Percentiles rank a stretch among this genome's conserved stretches.
These are phyloP conservation scores for Tenebrosternarchus preto DNA, from an alignment of 2,113 vertebrate species.

Conservation along the genomic window DNA sequence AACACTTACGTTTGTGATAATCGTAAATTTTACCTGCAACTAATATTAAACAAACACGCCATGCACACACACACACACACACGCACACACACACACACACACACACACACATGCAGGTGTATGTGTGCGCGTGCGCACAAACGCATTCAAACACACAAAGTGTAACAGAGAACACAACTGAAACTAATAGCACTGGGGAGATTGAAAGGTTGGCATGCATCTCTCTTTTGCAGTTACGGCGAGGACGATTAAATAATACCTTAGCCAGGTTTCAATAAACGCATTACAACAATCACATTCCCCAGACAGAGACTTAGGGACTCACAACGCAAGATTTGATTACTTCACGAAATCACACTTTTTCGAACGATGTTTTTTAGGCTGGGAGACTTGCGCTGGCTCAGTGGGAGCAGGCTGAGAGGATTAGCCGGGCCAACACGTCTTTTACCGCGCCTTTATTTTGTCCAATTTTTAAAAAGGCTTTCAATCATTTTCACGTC, in stretches of 20 bases:
- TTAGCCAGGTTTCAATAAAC: slow-evolving; percentile 83
- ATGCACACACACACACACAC: neutral
- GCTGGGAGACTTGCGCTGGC: slow-evolving; percentile 69
- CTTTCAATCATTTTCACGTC: slow-evolving; percentile 52
- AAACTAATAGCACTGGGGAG: slow-evolving; percentile 68
- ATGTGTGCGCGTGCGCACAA: slow-evolving; percentile 13
- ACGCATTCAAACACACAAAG: slow-evolving; percentile 17
- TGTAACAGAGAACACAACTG: slow-evolving; percentile 54
- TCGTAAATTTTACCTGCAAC: slow-evolving; percentile 29
- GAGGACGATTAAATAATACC: slow-evolving; percentile 79
- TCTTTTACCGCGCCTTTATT: slow-evolving; percentile 63
- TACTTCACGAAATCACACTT: slow-evolving; percentile 78
- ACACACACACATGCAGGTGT: slow-evolving; percentile 20
- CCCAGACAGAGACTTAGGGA: slow-evolving; percentile 83
- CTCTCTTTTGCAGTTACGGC: slow-evolving; percentile 77
- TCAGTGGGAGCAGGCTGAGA: slow-evolving; percentile 69
- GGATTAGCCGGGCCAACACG: slow-evolving; percentile 69
- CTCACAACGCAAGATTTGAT: slow-evolving; percentile 81
- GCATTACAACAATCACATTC: slow-evolving; percentile 81
- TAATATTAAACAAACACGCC: slow-evolving; percentile 16
- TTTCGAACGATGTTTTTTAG: slow-evolving; percentile 75
- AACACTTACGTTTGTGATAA: neutral
- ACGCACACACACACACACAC: neutral
- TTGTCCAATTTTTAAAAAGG: slow-evolving; percentile 48
- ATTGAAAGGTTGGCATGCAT: slow-evolving; percentile 80